Percentiles rank a stretch among this genome's conserved stretches.
These are phyloP conservation scores for Bettongia penicillata DNA, from an alignment of 2,113 vertebrate genomes.

Conservation along the genomic window DNA sequence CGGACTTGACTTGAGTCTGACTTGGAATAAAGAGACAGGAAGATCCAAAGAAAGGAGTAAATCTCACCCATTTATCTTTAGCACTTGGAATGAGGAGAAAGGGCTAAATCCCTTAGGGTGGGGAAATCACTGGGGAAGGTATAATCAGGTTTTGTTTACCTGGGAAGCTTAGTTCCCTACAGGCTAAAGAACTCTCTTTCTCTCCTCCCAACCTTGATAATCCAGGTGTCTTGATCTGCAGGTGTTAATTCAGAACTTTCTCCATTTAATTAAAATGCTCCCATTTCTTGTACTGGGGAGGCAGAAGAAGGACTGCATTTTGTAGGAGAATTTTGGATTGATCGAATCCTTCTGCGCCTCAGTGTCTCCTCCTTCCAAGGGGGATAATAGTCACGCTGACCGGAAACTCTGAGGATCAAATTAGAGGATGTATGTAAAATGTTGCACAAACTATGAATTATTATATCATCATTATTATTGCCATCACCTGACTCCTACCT, in stretches of 20 bases:
- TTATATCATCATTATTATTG: too few species aligned
- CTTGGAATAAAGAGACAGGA: not conserved
- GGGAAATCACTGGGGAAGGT: not conserved
- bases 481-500: slow-evolving; percentile 27
- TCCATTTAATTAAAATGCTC: not conserved
- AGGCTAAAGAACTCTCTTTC: not conserved
- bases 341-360: not conserved
- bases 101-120: not conserved
- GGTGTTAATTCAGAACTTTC: not conserved
- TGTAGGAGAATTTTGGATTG: not conserved
- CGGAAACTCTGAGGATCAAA: too few species aligned
- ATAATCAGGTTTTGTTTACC: not conserved
- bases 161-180: not conserved
- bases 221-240: not conserved
- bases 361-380: too few species aligned
- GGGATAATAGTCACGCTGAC: too few species aligned
- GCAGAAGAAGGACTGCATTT: not conserved
- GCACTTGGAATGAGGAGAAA: not conserved
- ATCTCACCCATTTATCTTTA: not conserved
- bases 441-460: too few species aligned
- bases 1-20: not conserved
- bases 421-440: too few species aligned
- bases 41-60: not conserved
- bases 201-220: not conserved
- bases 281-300: not conserved